Evolutionary conservation across 2,888 invertebrate species (phyloP), one percentile per base, ranked within the genome.

Genomic region (Bruchidius siliquastri): DNA sequence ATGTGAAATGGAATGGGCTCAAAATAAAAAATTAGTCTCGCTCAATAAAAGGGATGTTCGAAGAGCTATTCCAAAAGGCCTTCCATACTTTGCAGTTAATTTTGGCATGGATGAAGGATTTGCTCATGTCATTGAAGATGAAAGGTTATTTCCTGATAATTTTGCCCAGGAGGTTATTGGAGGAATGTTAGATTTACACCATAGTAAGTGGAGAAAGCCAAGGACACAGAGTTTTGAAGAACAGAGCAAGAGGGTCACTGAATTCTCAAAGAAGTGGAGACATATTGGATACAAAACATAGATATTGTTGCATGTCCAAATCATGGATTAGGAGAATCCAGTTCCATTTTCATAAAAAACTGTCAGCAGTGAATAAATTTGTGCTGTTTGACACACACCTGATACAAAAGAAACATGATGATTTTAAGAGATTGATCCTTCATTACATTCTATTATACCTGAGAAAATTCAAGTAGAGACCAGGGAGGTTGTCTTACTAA

Each of bases 111-210:
- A 94, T 69, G 91, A 93, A 72, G 99, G 99, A 0, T 99, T 94
- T 88, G 99, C 97, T 70, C 99, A 99, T 88, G 95, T 99, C 0
- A 96, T 99, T 82, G 99, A 99, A 87, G 96, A 99, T 86, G 95
- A 96, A 84, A 89, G 91, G 73, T 85, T 91, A 67, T 99, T 99
- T 86, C 96, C 97, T 0, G 87, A 85, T 72, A 94, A 94, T 86
- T 99, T 98, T 90, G 99, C 96, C 4, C 94, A 95, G 89, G 97
- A 98, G 92, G 93, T 98, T 20, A 92, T 99, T 83, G 98, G 96
- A 21, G 98, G 98, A 0, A 96, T 99, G 90, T 86, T 99, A 79
- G 96, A 98, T 84, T 88, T 97, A 75, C 94, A 97, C 83, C 93
- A 94, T 75, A 90, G 89, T 73, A 85, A 91, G 75, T 99, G 98